These are phyloP conservation scores for Hyposoter dolosus DNA, from an alignment of 2,888 invertebrate species.

Conservation along the genomic window DNA sequence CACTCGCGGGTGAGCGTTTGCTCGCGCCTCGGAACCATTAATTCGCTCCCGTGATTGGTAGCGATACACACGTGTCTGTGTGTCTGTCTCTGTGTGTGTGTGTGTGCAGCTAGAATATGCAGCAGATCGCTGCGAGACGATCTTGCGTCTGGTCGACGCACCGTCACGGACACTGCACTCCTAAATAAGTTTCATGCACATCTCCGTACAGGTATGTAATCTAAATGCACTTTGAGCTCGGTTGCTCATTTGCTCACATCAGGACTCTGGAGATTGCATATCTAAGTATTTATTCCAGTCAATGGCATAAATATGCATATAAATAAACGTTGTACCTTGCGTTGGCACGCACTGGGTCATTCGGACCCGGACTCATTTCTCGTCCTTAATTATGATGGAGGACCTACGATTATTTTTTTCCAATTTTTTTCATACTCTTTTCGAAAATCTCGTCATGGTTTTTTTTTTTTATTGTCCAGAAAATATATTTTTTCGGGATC, in stretches of 20 bases:
- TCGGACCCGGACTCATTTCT: too few species aligned
- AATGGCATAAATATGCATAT: neutral
- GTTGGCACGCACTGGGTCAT: too few species aligned
- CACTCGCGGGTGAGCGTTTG: slow-evolving; percentile 62
- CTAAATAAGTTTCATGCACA: slow-evolving; percentile 10
- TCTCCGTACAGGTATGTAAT: neutral
- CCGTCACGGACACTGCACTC: slow-evolving; percentile 58
- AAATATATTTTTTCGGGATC: too few species aligned
- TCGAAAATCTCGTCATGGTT: too few species aligned
- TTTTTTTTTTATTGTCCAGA: too few species aligned
- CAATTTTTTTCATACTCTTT: too few species aligned
- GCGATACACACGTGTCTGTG: slow-evolving; percentile 32
- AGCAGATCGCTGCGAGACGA: slow-evolving; percentile 53
- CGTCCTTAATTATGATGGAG: too few species aligned
- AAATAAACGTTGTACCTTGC: neutral
- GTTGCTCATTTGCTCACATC: slow-evolving; percentile 29
- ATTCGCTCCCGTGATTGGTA: slow-evolving; percentile 67
- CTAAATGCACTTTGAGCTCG: neutral
- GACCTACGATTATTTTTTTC: too few species aligned
- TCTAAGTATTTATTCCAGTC: neutral
- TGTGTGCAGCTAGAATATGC: slow-evolving; percentile 22
- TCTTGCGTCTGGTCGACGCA: slow-evolving; percentile 51
- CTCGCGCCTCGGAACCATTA: slow-evolving; percentile 57
- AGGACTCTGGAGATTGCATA: neutral
- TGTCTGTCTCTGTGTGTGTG: neutral